phyloP scores from a whole-genome alignment of 2,113 vertebrate species.

The Rhombomys opimus region DNA sequence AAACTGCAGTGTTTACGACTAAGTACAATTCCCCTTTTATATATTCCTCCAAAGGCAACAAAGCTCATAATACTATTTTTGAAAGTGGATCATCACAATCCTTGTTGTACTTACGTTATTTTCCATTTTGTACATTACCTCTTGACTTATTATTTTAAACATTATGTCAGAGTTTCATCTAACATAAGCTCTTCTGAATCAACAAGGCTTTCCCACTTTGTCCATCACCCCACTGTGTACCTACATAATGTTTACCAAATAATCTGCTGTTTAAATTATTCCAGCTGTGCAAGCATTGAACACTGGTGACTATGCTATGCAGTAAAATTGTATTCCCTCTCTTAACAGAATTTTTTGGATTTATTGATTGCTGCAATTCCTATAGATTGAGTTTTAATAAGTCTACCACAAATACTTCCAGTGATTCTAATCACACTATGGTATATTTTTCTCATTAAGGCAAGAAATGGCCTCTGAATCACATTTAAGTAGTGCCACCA shows the following conservation, averaged over 20 bases:
- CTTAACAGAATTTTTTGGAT: neutral
- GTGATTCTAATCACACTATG: neutral
- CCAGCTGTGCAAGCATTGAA: neutral
- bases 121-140: neutral
- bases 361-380: neutral
- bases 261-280: neutral
- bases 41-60: neutral
- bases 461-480: neutral
- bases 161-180: neutral
- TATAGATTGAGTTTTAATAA: constrained; percentile 1
- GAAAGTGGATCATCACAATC: neutral
- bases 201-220: neutral
- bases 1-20: constrained; percentile 6
- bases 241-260: constrained; percentile 8
- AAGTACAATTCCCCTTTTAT: neutral
- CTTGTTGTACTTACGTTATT: neutral
- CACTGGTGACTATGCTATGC: neutral
- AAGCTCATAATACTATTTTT: neutral
- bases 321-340: neutral
- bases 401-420: neutral
- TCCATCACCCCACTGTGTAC: neutral
- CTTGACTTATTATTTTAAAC: neutral
- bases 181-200: neutral
- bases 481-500: neutral
- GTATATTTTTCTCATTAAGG: neutral